phyloP scores from a whole-genome alignment of 2,113 vertebrate species.

The Cyrtonyx montezumae region DNA sequence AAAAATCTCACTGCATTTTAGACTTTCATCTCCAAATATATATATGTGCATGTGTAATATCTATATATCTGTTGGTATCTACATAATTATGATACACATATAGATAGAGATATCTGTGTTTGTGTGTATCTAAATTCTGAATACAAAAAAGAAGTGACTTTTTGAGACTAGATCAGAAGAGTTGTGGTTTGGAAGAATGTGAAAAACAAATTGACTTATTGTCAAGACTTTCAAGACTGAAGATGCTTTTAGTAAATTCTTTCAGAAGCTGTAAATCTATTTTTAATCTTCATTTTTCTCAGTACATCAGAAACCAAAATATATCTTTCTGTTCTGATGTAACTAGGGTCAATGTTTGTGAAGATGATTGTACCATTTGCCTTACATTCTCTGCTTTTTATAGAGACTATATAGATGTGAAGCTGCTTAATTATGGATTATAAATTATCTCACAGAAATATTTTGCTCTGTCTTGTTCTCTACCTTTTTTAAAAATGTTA shows the following conservation, averaged over 20 bases:
- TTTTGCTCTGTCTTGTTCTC: background rate
- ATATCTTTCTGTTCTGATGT: background rate
- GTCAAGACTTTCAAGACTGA: background rate
- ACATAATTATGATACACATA: background rate
- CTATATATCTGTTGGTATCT: background rate
- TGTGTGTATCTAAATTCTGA: background rate
- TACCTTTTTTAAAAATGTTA: background rate
- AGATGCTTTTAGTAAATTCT: background rate
- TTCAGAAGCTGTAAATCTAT: background rate
- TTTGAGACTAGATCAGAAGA: background rate
- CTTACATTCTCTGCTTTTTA: background rate
- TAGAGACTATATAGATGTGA: fast-evolving
- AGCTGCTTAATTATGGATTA: background rate
- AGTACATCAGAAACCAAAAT: background rate
- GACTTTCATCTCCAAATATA: background rate
- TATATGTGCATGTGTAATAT: background rate
- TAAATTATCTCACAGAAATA: background rate
- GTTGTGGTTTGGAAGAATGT: background rate
- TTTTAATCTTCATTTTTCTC: background rate
- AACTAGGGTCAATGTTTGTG: background rate
- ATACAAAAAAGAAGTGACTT: background rate
- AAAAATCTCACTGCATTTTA: background rate
- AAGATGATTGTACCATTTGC: background rate
- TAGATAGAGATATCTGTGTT: background rate
- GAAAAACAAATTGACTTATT: background rate